phyloP scores from a whole-genome alignment of 1,140 invertebrate genomes.

The Drosophila sproati region DNA sequence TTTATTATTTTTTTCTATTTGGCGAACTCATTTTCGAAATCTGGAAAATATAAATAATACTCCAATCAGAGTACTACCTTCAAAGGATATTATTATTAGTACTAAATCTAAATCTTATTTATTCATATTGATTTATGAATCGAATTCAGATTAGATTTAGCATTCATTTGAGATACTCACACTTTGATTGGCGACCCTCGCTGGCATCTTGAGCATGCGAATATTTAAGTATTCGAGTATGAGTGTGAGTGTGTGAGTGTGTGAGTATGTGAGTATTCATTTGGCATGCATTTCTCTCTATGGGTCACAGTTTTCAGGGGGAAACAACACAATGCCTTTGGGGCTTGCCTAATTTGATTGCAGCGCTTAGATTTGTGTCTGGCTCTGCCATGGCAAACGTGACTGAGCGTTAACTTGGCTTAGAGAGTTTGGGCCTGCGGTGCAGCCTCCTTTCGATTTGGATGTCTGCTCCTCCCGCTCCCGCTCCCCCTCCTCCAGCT shows the following conservation, averaged over 20 bases:
- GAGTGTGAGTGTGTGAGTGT: background rate
- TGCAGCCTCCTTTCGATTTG: conserved; percentile 29
- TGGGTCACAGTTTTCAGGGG: conserved; percentile 47
- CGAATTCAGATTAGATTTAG: too few relatives aligned
- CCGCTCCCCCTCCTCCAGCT: background rate
- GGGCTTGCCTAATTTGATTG: conserved; percentile 79
- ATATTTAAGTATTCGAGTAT: background rate
- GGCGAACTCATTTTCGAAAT: too few relatives aligned
- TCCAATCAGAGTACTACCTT: too few relatives aligned
- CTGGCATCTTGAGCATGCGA: background rate
- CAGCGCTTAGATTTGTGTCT: conserved; percentile 72
- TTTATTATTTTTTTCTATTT: too few relatives aligned
- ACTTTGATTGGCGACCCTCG: background rate
- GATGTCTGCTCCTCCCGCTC: conserved; percentile 26
- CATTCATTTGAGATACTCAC: background rate
- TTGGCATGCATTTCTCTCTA: conserved; percentile 24
- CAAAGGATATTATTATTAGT: too few relatives aligned
- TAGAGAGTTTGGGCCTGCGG: conserved; percentile 15
- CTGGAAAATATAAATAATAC: too few relatives aligned
- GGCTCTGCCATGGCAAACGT: conserved; percentile 56
- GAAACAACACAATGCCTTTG: conserved; percentile 40
- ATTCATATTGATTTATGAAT: too few relatives aligned
- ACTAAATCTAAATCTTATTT: too few relatives aligned
- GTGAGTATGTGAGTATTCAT: conserved; percentile 1
- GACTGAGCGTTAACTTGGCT: conserved; percentile 47